phyloP scores from a whole-genome alignment of 2,888 invertebrate species.

The Cactoblastis cactorum region DNA sequence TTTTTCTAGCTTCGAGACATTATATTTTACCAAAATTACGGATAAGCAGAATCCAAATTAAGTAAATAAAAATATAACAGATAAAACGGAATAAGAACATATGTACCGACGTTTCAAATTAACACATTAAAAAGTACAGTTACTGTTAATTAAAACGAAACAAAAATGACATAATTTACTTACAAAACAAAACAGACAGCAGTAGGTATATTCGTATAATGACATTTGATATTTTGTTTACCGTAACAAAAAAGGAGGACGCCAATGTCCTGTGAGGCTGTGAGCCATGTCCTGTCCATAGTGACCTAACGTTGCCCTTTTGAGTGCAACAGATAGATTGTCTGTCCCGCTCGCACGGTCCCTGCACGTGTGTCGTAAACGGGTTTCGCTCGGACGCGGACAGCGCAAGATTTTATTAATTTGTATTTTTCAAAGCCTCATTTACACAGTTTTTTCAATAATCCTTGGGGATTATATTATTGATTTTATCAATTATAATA shows the following conservation, averaged over 20 bases:
- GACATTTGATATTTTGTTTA: not conserved
- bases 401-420: constrained; percentile 74
- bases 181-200: too few relatives aligned
- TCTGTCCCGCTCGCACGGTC: constrained; percentile 49
- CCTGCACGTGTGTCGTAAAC: constrained; percentile 74
- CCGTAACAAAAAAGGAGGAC: not conserved
- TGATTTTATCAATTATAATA: constrained; percentile 1
- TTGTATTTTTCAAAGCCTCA: constrained; percentile 49
- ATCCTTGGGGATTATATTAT: constrained; percentile 12
- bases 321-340: constrained; percentile 34
- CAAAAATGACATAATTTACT: too few relatives aligned
- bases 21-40: too few relatives aligned
- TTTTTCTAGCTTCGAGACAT: too few relatives aligned
- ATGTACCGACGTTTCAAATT: too few relatives aligned
- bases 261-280: too few relatives aligned
- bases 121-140: too few relatives aligned
- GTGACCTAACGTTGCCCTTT: constrained; percentile 45
- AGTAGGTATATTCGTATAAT: too few relatives aligned
- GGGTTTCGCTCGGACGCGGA: constrained; percentile 58
- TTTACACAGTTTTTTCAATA: not conserved
- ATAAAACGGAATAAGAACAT: too few relatives aligned
- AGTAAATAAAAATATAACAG: too few relatives aligned
- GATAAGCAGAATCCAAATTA: too few relatives aligned
- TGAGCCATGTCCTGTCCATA: constrained; percentile 48
- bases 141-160: too few relatives aligned